Evolutionary conservation across 2,888 invertebrate species (phyloP).

Genomic region (Synanthedon andrenaeformis): DNA sequence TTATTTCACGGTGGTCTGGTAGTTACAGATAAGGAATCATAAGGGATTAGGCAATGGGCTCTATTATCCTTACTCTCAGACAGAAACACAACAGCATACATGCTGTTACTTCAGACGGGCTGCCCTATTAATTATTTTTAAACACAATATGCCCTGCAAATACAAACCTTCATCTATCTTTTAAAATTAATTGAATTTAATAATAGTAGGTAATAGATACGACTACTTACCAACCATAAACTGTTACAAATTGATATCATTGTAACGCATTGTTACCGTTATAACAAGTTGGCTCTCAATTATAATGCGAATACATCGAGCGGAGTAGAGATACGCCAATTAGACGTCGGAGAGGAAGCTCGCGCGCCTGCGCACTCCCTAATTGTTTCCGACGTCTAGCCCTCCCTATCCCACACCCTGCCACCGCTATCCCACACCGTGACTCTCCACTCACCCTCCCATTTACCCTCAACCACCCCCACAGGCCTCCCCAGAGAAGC

Average conservation of each 20-base stretch:
- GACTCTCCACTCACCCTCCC: slow-evolving; percentile 9
- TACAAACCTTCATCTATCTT: too few relatives aligned
- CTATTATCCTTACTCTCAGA: too few relatives aligned
- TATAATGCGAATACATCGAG: slow-evolving; percentile 51
- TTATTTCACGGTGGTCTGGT: too few relatives aligned
- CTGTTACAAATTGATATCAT: slow-evolving; percentile 5
- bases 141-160: too few relatives aligned
- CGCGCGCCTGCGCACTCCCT: slow-evolving; percentile 56
- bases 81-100: too few relatives aligned
- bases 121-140: too few relatives aligned
- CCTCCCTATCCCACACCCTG: slow-evolving; percentile 6
- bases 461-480: slow-evolving; percentile 2
- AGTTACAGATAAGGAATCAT: too few relatives aligned
- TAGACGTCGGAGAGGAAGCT: slow-evolving; percentile 43
- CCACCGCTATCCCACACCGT: slow-evolving; percentile 7
- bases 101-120: not conserved
- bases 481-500: slow-evolving; percentile 1
- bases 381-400: slow-evolving; percentile 52
- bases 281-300: slow-evolving; percentile 41
- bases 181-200: too few relatives aligned
- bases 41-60: too few relatives aligned
- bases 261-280: slow-evolving; percentile 12
- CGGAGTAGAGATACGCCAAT: slow-evolving; percentile 56
- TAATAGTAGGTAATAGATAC: too few relatives aligned
- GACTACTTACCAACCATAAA: too few relatives aligned